Evolutionary conservation across 2,888 invertebrate genomes (phyloP).

Genomic region (Formica aserva): DNA sequence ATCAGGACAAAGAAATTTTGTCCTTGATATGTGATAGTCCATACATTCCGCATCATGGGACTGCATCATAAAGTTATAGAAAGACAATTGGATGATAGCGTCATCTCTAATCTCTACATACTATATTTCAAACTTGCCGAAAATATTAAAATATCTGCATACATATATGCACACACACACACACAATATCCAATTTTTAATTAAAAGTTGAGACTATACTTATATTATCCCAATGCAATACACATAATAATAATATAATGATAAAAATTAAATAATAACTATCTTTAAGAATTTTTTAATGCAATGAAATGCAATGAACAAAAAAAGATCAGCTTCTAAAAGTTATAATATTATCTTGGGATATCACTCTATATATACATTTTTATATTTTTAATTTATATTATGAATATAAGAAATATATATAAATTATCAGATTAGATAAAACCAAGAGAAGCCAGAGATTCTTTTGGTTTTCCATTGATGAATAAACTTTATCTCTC

Average conservation of each 20-base stretch:
- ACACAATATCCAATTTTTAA: not conserved
- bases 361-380: not conserved
- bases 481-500: not conserved
- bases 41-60: no score
- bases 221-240: not conserved
- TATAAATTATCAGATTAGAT: not conserved
- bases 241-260: not conserved
- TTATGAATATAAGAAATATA: not conserved
- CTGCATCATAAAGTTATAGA: no score
- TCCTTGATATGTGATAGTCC: no score
- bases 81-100: not conserved
- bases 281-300: not conserved
- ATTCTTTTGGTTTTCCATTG: not conserved
- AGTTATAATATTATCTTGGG: not conserved
- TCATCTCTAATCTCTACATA: not conserved
- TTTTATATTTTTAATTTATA: slow-evolving; percentile 5
- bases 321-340: not conserved
- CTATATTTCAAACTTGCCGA: not conserved
- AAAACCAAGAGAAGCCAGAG: not conserved
- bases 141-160: slow-evolving; percentile 2
- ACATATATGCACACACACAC: no score
- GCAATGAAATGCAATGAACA: not conserved
- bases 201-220: not conserved
- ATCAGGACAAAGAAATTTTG: no score
- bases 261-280: not conserved